Percentiles rank a stretch among this genome's conserved stretches.
phyloP scores from a whole-genome alignment of 2,113 vertebrate species.

The Cheirogaleus medius region DNA sequence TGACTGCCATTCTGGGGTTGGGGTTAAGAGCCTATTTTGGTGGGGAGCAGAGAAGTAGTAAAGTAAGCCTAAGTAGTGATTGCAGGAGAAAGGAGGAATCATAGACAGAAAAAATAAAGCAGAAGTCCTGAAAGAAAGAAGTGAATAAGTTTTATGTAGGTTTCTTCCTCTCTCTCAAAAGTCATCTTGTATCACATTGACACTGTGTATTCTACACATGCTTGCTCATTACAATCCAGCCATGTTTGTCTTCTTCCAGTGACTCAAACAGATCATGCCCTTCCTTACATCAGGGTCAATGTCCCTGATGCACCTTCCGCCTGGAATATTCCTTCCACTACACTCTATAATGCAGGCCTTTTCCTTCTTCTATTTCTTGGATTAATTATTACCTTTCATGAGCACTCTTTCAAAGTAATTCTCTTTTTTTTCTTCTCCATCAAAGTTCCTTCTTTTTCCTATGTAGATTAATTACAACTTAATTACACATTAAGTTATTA shows the following conservation, averaged over 20 bases:
- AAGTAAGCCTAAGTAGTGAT: not conserved
- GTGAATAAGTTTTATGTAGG: not conserved
- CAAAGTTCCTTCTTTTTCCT: not conserved
- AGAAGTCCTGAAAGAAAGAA: not conserved
- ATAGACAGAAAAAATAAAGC: not conserved
- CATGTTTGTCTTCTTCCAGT: not conserved
- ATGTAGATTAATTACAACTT: not conserved
- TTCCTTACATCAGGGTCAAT: not conserved
- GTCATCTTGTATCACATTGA: not conserved
- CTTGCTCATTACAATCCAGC: not conserved
- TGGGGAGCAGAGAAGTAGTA: not conserved
- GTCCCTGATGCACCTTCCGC: too few relatives aligned
- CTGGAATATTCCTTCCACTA: not conserved
- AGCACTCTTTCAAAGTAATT: not conserved
- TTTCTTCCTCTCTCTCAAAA: not conserved
- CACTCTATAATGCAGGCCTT: not conserved
- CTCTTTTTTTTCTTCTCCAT: not conserved
- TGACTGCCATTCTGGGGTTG: not conserved
- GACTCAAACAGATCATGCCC: too few relatives aligned
- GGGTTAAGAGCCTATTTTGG: not conserved
- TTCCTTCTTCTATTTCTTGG: not conserved
- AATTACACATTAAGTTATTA: not conserved
- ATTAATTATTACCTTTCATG: not conserved
- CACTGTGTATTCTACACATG: not conserved
- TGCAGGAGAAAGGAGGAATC: not conserved